Percentiles rank a stretch among this genome's conserved stretches.
These are phyloP conservation scores for Galaxias olidus DNA, from an alignment of 2,797 vertebrate species.

Conservation along the genomic window DNA sequence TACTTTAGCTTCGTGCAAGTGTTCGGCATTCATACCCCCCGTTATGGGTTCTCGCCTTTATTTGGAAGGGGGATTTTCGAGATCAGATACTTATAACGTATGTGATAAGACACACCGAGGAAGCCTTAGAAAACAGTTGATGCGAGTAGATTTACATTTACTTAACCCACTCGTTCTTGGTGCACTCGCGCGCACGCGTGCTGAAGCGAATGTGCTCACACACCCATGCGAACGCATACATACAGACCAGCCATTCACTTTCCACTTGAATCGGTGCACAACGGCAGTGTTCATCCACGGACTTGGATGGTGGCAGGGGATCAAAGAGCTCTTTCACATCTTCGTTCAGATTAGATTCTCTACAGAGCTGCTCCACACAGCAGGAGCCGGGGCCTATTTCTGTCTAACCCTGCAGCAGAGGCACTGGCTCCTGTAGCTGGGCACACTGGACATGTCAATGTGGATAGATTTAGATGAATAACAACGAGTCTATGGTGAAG, in stretches of 20 bases:
- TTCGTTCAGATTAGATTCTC: constrained; percentile 49
- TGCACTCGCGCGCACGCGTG: background rate
- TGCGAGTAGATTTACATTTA: constrained; percentile 8
- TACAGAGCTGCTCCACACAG: constrained; percentile 27
- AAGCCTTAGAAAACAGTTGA: background rate
- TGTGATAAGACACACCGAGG: too few species aligned
- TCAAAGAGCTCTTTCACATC: constrained; percentile 65
- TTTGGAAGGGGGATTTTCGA: constrained; percentile 40
- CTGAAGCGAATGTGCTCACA: background rate
- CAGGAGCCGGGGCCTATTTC: constrained; percentile 17
- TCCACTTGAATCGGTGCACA: constrained; percentile 48
- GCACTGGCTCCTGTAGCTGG: constrained; percentile 40
- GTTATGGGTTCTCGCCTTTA: constrained; percentile 42
- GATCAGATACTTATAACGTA: background rate
- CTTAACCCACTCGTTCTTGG: constrained; percentile 5
- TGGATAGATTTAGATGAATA: too few species aligned
- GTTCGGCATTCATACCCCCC: constrained; percentile 27
- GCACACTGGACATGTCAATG: background rate
- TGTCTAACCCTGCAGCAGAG: constrained; percentile 42
- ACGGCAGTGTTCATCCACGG: constrained; percentile 58
- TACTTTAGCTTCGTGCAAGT: constrained; percentile 35
- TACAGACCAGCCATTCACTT: constrained; percentile 53
- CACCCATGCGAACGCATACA: background rate
- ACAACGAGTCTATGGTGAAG: too few species aligned
- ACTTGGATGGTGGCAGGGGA: constrained; percentile 42